Base-by-base conservation (phyloP, 2,113 vertebrate genomes). In the Brienomyrus brachyistius region DNA sequence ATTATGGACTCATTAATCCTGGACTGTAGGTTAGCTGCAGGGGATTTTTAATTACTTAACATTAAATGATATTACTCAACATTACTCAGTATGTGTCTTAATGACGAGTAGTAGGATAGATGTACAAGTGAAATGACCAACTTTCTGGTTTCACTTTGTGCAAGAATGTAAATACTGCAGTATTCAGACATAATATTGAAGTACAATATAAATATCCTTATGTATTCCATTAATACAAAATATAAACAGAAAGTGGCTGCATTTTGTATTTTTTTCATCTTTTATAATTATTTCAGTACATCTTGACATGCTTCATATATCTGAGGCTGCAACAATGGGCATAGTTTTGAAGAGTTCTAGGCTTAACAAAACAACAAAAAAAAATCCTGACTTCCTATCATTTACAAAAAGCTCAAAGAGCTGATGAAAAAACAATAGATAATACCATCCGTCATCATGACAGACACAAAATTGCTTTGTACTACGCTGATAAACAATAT, bases 401-500 rank as follows among this genome's bases (percentile, higher is more conserved):
- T 48, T 84, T 84, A 84, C 82, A 40, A 84, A 84, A 84, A 23
- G 43, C 82, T 84, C 43, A 84, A 84, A 48, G 82, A 84, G 19
- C 80, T 48, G 80, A 83, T 83, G 80, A 48, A 83, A 83, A 83
- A 83, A 83, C 80, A 83, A 83, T 48, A 83, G 82, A 48, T 48
- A 84, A 48, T 84, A 43, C 82, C 45, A 84, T 84, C 82, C 45
- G 40, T 84, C 43, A 84, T 84, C 43, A 48, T 84, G 82, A 84
- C 82, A 84, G 82, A 84, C 82, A 84, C 82, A 48, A 84, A 48
- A 84, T 84, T 84, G 82, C 82, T 84, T 84, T 84, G 82, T 84
- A 47, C 43, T 84, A 45, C 82, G 19, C 82, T 84, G 82, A 45
- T 47, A 84, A 47, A 47, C 82, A 84, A 84, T 84, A 84, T 45